Evolutionary conservation across 2,888 invertebrate genomes (phyloP).

Genomic region (Camptogramma bilineatum): DNA sequence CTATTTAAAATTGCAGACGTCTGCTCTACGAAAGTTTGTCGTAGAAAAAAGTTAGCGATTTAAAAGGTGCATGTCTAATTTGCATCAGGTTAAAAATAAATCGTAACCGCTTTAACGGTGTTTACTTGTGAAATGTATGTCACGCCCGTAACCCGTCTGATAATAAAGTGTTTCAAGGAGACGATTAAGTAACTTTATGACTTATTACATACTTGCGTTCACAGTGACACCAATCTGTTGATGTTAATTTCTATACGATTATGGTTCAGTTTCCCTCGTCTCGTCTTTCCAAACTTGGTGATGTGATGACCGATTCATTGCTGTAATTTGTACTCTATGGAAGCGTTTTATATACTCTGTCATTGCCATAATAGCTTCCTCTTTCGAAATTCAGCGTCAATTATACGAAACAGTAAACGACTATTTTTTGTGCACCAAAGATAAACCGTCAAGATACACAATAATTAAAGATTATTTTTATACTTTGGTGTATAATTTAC

Average conservation of each 20-base stretch:
- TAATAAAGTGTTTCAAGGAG: constrained; percentile 82
- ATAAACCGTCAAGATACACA: constrained; percentile 50
- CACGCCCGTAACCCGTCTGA: constrained; percentile 78
- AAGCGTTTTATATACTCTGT: constrained; percentile 13
- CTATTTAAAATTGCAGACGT: not conserved
- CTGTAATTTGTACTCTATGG: constrained; percentile 7
- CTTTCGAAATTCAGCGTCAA: constrained; percentile 14
- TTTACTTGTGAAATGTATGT: constrained; percentile 76
- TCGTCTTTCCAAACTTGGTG: constrained; percentile 6
- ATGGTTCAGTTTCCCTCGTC: constrained; percentile 46
- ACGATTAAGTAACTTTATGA: constrained; percentile 75
- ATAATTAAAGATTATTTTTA: constrained; percentile 53
- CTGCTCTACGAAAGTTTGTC: not conserved
- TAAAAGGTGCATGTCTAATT: constrained; percentile 5
- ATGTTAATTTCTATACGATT: constrained; percentile 24
- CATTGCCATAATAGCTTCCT: constrained; percentile 21
- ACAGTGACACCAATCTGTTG: constrained; percentile 44
- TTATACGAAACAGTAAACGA: constrained; percentile 3
- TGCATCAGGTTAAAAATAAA: constrained; percentile 46
- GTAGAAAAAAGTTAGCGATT: not conserved
- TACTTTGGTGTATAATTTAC: constrained; percentile 56
- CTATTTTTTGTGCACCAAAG: constrained; percentile 25
- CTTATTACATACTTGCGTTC: constrained; percentile 53
- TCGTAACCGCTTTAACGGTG: constrained; percentile 52
- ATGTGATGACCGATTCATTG: constrained; percentile 18